Percentiles rank a stretch among this genome's conserved stretches.
Conservation (phyloP, 2,113 vertebrate species). For the Delphinapterus leucas region DNA sequence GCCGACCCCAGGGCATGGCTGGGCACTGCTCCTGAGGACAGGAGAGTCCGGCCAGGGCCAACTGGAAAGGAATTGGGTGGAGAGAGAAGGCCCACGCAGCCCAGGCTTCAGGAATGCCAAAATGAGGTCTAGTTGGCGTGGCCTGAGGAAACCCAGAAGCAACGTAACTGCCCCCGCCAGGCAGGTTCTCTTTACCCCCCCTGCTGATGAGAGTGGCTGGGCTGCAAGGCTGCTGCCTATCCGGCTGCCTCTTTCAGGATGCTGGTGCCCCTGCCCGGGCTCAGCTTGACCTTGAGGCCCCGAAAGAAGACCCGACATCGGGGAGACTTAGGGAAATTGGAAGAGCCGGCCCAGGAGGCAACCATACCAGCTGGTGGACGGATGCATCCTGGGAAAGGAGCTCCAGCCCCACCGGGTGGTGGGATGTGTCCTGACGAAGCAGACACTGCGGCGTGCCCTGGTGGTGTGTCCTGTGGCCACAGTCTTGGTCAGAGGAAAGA, state of each 20-base stretch:
- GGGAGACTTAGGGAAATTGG: background rate
- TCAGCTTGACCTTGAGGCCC: background rate
- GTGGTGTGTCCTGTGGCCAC: fast-evolving
- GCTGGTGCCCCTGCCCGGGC: background rate
- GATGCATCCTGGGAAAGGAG: background rate
- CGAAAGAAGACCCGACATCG: background rate
- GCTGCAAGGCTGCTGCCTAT: background rate
- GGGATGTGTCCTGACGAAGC: background rate
- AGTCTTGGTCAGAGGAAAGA: background rate
- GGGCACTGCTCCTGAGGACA: background rate
- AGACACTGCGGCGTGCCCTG: fast-evolving
- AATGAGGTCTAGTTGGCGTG: background rate
- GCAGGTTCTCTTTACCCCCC: background rate
- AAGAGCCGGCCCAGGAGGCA: too few relatives aligned
- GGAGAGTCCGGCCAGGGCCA: background rate
- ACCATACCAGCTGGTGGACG: fast-evolving
- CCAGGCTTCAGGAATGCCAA: background rate
- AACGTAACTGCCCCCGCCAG: fast-evolving
- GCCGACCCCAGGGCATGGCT: background rate
- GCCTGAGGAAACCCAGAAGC: background rate
- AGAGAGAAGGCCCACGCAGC: background rate
- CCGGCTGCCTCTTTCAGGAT: background rate
- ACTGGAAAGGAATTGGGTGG: background rate
- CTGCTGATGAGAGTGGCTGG: background rate
- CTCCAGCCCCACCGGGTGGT: fast-evolving